phyloP scores from a whole-genome alignment of 2,888 invertebrate species.

The Coelinius sp. region DNA sequence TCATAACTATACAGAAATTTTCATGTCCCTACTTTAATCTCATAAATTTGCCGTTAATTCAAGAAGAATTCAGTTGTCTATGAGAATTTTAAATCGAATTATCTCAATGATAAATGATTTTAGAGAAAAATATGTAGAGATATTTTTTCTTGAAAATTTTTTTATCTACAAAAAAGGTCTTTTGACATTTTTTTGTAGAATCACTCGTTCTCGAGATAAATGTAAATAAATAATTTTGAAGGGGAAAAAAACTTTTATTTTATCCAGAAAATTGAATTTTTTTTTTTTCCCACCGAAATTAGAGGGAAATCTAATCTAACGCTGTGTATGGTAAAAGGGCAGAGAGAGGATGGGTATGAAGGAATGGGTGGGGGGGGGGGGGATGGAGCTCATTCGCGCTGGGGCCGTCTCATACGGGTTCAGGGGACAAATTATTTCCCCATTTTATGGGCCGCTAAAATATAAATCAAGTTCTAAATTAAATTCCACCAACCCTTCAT shows the following conservation, averaged over 20 bases:
- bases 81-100: not conserved
- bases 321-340: constrained; percentile 21
- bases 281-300: not conserved
- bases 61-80: too few relatives aligned
- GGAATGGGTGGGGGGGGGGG: constrained; percentile 14
- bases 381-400: constrained; percentile 40
- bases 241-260: not conserved
- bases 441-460: constrained; percentile 69
- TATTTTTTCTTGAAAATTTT: too few relatives aligned
- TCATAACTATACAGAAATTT: constrained; percentile 10
- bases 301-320: constrained; percentile 7
- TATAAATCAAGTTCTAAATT: constrained; percentile 71
- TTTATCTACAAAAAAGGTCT: too few relatives aligned
- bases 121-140: too few relatives aligned
- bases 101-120: not conserved
- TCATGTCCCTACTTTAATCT: constrained; percentile 34
- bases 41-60: too few relatives aligned
- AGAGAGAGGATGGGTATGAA: constrained; percentile 7
- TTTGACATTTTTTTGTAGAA: not conserved
- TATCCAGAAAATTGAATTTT: not conserved
- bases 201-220: not conserved
- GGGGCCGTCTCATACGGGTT: constrained; percentile 65
- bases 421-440: constrained; percentile 69
- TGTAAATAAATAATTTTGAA: not conserved
- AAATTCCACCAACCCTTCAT: constrained; percentile 62